Percentiles rank a stretch among this genome's conserved stretches.
Conservation (phyloP, 2,888 invertebrate species). For the Drosophila nigritarsus region DNA sequence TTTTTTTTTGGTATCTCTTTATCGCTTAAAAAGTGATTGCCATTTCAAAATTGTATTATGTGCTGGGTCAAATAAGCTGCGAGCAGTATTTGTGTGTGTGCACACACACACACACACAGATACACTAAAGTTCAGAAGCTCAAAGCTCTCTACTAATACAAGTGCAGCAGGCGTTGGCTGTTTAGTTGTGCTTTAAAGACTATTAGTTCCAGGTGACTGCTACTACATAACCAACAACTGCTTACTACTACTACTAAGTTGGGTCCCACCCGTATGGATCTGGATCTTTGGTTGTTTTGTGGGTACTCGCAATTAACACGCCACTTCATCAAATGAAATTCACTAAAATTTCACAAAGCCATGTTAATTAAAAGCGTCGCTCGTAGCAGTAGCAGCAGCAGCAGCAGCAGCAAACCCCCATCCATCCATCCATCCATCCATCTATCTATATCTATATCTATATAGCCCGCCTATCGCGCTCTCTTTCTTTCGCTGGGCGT, state of each 20-base stretch:
- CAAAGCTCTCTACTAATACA: constrained; percentile 10
- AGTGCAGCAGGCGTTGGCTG: neutral
- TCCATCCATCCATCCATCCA: neutral
- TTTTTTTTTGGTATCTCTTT: neutral
- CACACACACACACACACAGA: neutral
- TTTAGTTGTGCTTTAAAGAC: neutral
- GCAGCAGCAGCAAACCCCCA: neutral
- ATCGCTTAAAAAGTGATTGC: neutral
- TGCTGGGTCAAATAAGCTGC: neutral
- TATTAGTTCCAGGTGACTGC: constrained; percentile 31
- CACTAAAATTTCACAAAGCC: constrained; percentile 67
- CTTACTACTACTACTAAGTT: constrained; percentile 5
- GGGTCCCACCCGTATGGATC: constrained; percentile 12
- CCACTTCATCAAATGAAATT: constrained; percentile 59
- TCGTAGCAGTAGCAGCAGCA: neutral
- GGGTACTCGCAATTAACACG: constrained; percentile 35
- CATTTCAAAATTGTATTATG: neutral
- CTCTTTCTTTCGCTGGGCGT: neutral
- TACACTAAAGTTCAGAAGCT: neutral
- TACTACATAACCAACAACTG: constrained; percentile 8
- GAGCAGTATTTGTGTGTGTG: neutral
- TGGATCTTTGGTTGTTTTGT: constrained; percentile 29
- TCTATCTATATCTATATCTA: neutral
- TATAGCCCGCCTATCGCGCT: neutral
- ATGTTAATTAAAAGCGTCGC: constrained; percentile 65